These are phyloP conservation scores for Brienomyrus brachyistius DNA, from an alignment of 2,113 vertebrate genomes.

Conservation along the genomic window DNA sequence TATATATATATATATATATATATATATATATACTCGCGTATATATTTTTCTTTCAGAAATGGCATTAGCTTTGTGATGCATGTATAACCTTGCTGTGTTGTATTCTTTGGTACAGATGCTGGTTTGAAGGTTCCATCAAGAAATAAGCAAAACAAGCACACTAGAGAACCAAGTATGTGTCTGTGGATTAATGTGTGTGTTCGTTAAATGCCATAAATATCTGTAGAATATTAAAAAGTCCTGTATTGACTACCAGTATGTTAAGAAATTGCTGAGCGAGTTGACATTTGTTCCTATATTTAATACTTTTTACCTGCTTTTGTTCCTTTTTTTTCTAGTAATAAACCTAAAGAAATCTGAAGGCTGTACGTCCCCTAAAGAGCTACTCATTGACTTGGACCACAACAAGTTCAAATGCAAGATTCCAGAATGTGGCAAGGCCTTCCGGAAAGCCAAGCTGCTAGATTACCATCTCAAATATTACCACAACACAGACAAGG, in stretches of 20 bases:
- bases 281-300: not conserved
- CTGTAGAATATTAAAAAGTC: not conserved
- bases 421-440: constrained; percentile 32
- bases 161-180: constrained; percentile 47
- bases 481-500: constrained; percentile 45
- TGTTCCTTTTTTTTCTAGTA: constrained; percentile 22
- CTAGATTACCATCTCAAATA: constrained; percentile 48
- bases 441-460: constrained; percentile 41
- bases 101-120: constrained; percentile 25
- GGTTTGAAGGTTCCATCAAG: constrained; percentile 30
- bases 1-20: not conserved
- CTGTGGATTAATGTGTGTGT: not conserved
- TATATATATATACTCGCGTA: not conserved
- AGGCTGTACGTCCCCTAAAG: constrained; percentile 32
- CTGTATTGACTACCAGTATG: not conserved
- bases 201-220: not conserved
- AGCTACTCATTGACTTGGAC: constrained; percentile 37
- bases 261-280: not conserved
- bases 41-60: not conserved
- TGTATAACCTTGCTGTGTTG: not conserved
- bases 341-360: constrained; percentile 30
- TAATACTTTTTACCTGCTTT: not conserved
- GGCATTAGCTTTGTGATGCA: not conserved
- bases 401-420: constrained; percentile 39
- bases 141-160: constrained; percentile 44